Evolutionary conservation across 2,888 invertebrate species (phyloP).

Genomic region (Chrysomela aeneicollis): DNA sequence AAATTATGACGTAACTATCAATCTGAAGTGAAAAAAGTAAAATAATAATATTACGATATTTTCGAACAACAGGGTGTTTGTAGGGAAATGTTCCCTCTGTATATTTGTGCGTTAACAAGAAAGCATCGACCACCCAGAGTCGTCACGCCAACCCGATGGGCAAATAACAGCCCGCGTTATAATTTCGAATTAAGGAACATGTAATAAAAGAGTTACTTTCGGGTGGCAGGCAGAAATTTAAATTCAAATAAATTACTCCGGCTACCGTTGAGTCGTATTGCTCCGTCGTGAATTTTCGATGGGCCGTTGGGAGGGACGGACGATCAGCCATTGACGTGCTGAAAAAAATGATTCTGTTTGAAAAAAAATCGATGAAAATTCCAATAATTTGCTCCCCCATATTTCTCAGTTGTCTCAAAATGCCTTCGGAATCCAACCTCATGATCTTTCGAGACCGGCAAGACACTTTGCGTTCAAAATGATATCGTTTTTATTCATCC

Average conservation of each 20-base stretch:
- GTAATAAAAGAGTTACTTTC: conserved; percentile 23
- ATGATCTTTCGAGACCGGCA: too few species aligned
- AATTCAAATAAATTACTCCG: conserved; percentile 22
- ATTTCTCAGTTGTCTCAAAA: too few species aligned
- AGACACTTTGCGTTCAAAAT: too few species aligned
- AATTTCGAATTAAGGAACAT: conserved; percentile 29
- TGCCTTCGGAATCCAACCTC: too few species aligned
- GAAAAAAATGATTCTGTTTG: too few species aligned
- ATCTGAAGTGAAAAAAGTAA: too few species aligned
- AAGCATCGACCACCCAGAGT: conserved; percentile 25
- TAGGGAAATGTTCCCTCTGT: neutral
- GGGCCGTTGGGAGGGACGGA: neutral
- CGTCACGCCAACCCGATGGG: conserved; percentile 15
- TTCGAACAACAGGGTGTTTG: too few species aligned
- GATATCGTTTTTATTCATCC: too few species aligned
- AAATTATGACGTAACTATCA: too few species aligned
- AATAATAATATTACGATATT: too few species aligned
- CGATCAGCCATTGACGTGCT: neutral
- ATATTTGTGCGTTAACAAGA: neutral
- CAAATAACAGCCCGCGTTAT: conserved; percentile 22
- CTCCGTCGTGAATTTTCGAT: neutral
- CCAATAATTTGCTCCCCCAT: too few species aligned
- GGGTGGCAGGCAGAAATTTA: conserved; percentile 24
- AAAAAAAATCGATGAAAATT: too few species aligned
- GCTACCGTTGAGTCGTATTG: neutral